These are phyloP conservation scores for Chrysodeixis includens DNA, from an alignment of 2,888 invertebrate genomes.

Conservation along the genomic window DNA sequence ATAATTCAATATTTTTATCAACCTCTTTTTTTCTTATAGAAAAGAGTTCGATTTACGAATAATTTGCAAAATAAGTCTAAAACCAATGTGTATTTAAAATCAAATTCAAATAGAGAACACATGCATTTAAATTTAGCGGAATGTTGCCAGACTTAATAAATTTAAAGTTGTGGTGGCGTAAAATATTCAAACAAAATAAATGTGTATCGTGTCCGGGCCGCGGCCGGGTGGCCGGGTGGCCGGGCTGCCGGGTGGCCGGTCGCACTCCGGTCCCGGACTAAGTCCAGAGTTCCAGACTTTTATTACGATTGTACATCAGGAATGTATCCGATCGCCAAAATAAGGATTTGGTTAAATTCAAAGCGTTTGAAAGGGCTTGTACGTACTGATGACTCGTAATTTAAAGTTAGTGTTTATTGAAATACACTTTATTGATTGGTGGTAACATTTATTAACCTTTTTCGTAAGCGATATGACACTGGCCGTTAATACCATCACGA, in stretches of 20 bases:
- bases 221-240: constrained; percentile 9
- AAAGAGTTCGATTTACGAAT: background rate
- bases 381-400: background rate
- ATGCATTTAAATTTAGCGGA: constrained; percentile 42
- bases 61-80: background rate
- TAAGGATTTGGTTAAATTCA: constrained; percentile 39
- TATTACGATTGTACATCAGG: constrained; percentile 66
- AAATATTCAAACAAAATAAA: constrained; percentile 56
- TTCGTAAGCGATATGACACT: no score
- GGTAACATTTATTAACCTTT: no score
- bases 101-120: constrained; percentile 12
- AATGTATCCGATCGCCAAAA: constrained; percentile 63
- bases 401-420: background rate
- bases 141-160: constrained; percentile 42
- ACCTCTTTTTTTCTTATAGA: background rate
- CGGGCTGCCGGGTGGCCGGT: constrained; percentile 12
- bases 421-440: no score
- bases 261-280: constrained; percentile 54
- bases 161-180: constrained; percentile 36
- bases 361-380: constrained; percentile 17
- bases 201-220: constrained; percentile 39
- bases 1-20: no score
- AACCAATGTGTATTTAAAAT: background rate
- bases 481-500: no score
- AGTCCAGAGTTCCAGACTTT: constrained; percentile 67